Percentiles rank a stretch among this genome's conserved stretches.
Evolutionary conservation across 2,888 invertebrate genomes (phyloP).

Genomic region (Prosapia bicincta): DNA sequence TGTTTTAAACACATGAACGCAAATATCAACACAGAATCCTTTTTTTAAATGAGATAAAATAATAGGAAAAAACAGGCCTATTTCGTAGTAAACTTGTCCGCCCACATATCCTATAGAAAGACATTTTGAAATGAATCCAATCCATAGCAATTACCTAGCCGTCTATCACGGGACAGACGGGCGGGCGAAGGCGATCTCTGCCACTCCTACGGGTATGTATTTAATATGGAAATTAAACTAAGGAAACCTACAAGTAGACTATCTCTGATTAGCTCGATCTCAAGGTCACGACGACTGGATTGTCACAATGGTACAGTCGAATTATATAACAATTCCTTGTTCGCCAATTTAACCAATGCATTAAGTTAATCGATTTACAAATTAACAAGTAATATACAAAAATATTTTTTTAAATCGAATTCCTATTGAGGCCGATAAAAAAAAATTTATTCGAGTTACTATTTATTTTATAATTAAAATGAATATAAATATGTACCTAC

Average conservation of each 20-base stretch:
- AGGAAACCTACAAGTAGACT: conserved; percentile 6
- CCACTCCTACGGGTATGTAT: conserved; percentile 14
- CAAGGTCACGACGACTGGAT: background rate
- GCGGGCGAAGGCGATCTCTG: conserved; percentile 7
- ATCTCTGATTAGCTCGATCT: conserved; percentile 18
- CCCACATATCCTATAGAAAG: conserved; percentile 21
- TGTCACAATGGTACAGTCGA: background rate
- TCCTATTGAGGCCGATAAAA: too few species aligned
- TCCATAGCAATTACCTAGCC: conserved; percentile 16
- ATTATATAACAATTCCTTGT: too few species aligned
- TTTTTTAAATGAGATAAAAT: background rate
- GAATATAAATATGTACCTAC: too few species aligned
- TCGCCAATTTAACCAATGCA: too few species aligned
- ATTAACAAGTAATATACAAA: too few species aligned
- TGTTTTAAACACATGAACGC: background rate
- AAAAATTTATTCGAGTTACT: too few species aligned
- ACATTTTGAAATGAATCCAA: conserved; percentile 18
- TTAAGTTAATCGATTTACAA: too few species aligned
- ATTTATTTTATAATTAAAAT: too few species aligned
- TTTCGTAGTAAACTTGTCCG: conserved; percentile 24
- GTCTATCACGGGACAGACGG: conserved; percentile 18
- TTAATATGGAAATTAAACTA: conserved; percentile 28
- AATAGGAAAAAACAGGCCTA: conserved; percentile 22
- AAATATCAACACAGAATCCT: background rate
- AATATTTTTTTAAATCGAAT: too few species aligned